Base-by-base conservation (phyloP, 2,888 invertebrate species). In the Cheilosia urbana region DNA sequence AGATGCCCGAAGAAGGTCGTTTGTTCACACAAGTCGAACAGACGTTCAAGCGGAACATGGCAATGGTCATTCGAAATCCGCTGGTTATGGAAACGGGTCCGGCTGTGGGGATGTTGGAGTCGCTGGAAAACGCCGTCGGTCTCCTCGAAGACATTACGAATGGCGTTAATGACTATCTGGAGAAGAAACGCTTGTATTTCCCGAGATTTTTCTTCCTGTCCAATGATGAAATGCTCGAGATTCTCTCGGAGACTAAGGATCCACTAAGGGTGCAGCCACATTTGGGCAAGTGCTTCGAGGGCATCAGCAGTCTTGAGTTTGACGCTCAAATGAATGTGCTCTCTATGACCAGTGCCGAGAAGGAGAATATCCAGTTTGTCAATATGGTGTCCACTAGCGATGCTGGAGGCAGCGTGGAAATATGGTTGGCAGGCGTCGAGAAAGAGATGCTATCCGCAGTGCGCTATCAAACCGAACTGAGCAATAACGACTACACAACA, bases 151-250 rank as follows among this genome's bases (percentile, higher is more conserved):
- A 93, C 83, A 94, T 95, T 62, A 93, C 94, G 79, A 93, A 93
- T 82, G 95, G 95, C 1, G 93, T 96, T 0, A 94, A 94, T 88
- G 93, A 93, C 60, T 96, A 95, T 90, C 92, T 96, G 77, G 94
- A 95, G 89, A 93, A 94, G 89, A 95, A 95, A 88, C 92, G 95
- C 78, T 90, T 95, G 13, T 94, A 93, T 88, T 96, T 96, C 90
- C 94, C 96, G 15, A 94, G 96, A 87, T 95, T 96, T 89, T 96
- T 96, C 92, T 96, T 96, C 89, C 91, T 96, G 71, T 95, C 96
- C 0, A 96, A 96, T 90, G 94, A 95, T 88, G 96, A 96, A 91
- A 93, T 96, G 91, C 91, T 96, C 65, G 94, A 95, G 88, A 95
- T 96, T 87, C 91, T 96, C 27, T 95, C 96, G 1, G 95, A 95